A percentile compares a stretch with the other conserved stretches of the same genome.
These are phyloP conservation scores for Premnoplex brunnescens DNA, from an alignment of 2,797 vertebrate species.

Conservation along the genomic window DNA sequence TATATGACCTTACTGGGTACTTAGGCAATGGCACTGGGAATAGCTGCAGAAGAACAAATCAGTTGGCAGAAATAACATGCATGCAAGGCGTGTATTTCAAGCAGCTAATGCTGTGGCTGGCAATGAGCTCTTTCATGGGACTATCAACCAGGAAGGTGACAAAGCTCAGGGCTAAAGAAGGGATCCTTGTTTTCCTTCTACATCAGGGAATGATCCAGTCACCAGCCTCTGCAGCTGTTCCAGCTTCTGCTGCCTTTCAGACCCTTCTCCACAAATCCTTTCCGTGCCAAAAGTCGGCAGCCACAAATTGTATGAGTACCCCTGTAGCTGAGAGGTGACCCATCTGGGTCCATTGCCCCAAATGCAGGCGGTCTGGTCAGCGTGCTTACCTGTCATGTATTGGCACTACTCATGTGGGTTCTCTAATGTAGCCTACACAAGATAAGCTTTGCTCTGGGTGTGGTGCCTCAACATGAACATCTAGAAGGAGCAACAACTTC, in stretches of 20 bases:
- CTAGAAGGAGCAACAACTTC: background rate
- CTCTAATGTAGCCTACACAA: background rate
- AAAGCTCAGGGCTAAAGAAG: background rate
- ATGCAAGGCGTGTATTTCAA: background rate
- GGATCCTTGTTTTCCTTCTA: background rate
- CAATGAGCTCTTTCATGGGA: background rate
- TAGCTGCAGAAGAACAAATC: background rate
- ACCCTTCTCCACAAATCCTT: background rate
- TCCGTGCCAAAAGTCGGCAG: background rate
- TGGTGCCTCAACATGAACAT: background rate
- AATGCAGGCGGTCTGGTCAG: background rate
- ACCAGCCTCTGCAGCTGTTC: background rate
- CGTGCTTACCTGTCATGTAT: rapidly evolving
- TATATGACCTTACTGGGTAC: background rate
- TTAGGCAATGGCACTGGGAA: background rate
- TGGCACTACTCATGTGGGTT: background rate
- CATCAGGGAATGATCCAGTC: background rate
- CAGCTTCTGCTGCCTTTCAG: background rate
- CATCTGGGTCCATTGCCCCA: background rate
- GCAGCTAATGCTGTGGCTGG: background rate
- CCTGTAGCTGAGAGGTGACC: background rate
- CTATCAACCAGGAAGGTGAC: background rate
- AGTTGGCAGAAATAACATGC: background rate
- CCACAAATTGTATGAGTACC: background rate
- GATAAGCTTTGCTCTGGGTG: background rate